These are phyloP conservation scores for Pangasius macronema DNA, from an alignment of 2,797 vertebrate species.

Conservation along the genomic window DNA sequence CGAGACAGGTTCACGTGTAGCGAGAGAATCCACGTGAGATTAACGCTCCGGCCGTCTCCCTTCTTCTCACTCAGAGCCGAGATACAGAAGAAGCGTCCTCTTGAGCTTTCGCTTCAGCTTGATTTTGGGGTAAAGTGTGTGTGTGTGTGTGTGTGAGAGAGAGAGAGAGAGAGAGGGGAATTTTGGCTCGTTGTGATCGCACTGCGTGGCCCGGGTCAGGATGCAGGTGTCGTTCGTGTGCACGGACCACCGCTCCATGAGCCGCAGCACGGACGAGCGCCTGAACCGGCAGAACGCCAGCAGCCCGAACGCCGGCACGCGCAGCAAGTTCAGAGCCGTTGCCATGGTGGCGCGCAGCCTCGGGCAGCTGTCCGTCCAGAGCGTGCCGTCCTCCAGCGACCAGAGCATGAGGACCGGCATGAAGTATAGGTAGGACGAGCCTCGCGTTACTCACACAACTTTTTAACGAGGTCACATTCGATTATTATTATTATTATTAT, in stretches of 20 bases:
- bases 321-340: slow-evolving; percentile 90
- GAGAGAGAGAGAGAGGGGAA: not conserved
- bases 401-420: slow-evolving; percentile 89
- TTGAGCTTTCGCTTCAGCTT: not conserved
- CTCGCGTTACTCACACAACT: not conserved
- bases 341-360: slow-evolving; percentile 95
- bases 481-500: not conserved
- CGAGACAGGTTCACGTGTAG: not conserved
- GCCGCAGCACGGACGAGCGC: slow-evolving; percentile 87
- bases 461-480: no score
- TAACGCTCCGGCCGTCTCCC: not conserved
- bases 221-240: slow-evolving; percentile 98
- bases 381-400: slow-evolving; percentile 79
- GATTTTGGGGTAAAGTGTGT: not conserved
- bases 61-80: not conserved
- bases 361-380: slow-evolving; percentile 91
- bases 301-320: slow-evolving; percentile 87
- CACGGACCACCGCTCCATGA: slow-evolving; percentile 92
- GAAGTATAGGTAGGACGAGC: slow-evolving; percentile 89
- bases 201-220: slow-evolving; percentile 54
- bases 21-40: not conserved
- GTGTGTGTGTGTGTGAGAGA: not conserved
- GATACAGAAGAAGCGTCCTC: not conserved
- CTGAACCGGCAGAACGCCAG: slow-evolving; percentile 86
- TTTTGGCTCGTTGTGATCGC: slow-evolving; percentile 37